phyloP scores from a whole-genome alignment of 2,113 vertebrate species.

The Marmota flaviventris region DNA sequence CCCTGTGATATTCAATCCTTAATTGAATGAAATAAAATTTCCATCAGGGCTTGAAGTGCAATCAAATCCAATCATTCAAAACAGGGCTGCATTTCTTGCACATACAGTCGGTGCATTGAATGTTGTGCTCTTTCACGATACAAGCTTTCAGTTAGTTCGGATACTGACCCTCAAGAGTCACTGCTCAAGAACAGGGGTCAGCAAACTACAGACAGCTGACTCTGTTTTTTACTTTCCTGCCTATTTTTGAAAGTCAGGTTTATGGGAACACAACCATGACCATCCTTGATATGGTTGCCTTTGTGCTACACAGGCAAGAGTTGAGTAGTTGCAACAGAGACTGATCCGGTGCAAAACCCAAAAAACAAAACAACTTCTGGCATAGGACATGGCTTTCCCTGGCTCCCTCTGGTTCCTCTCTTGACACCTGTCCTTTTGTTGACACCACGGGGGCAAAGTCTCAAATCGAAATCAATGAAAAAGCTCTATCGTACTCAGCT shows the following conservation, averaged over 20 bases:
- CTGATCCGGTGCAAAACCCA: neutral
- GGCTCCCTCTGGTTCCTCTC: neutral
- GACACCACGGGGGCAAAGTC: neutral
- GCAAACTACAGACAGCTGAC: neutral
- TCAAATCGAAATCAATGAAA: constrained; percentile 38
- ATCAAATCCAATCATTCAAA: neutral
- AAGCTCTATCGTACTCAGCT: constrained; percentile 11
- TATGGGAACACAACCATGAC: neutral
- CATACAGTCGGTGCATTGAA: neutral
- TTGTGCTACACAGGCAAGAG: neutral
- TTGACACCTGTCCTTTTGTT: neutral
- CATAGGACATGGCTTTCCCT: neutral
- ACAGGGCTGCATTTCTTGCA: neutral
- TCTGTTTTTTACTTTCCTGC: neutral
- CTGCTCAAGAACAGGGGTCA: neutral
- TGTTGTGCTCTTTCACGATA: neutral
- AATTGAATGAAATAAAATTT: neutral
- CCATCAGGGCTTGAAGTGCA: neutral
- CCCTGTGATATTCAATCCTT: neutral
- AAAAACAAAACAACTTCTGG: neutral
- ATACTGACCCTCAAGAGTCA: neutral
- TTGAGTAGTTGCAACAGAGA: neutral
- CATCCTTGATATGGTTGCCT: neutral
- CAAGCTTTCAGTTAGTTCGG: neutral
- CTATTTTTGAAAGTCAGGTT: neutral